phyloP scores from a whole-genome alignment of 2,113 vertebrate species.

The Glaucomys volans region DNA sequence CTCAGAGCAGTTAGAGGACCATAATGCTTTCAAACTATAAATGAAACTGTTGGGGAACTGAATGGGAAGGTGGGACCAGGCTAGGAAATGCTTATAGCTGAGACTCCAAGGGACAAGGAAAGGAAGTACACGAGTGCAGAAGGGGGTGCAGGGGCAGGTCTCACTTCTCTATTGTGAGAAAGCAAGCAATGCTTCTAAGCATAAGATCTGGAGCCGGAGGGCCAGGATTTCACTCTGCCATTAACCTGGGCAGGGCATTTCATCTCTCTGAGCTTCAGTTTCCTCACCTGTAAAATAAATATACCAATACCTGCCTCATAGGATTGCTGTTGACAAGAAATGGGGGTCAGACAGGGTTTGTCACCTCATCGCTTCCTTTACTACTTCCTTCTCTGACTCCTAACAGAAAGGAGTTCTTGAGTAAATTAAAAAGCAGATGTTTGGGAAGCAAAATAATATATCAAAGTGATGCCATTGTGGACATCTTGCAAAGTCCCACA shows the following conservation, averaged over 20 bases:
- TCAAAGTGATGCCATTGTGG: neutral
- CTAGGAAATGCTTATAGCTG: neutral
- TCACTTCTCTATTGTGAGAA: slow-evolving; percentile 1
- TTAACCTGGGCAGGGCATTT: neutral
- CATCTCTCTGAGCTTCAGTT: neutral
- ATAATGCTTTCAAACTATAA: neutral
- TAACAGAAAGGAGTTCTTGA: neutral
- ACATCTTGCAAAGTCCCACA: neutral
- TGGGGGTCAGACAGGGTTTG: neutral
- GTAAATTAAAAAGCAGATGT: neutral
- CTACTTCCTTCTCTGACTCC: neutral
- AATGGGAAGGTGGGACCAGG: neutral
- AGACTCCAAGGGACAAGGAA: neutral
- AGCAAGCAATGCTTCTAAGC: neutral
- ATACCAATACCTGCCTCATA: neutral
- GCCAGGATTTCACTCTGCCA: neutral
- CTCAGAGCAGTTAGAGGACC: neutral
- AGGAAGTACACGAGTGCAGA: neutral
- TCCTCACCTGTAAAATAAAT: neutral
- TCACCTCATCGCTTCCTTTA: neutral
- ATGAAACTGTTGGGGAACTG: neutral
- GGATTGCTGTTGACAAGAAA: neutral
- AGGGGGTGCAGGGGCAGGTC: neutral
- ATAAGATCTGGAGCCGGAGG: neutral
- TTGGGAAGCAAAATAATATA: slow-evolving; percentile 20